A percentile compares a stretch with the other conserved stretches of the same genome.
These are phyloP conservation scores for Plectus sambesii DNA, from an alignment of 1,140 invertebrate species.

Conservation along the genomic window DNA sequence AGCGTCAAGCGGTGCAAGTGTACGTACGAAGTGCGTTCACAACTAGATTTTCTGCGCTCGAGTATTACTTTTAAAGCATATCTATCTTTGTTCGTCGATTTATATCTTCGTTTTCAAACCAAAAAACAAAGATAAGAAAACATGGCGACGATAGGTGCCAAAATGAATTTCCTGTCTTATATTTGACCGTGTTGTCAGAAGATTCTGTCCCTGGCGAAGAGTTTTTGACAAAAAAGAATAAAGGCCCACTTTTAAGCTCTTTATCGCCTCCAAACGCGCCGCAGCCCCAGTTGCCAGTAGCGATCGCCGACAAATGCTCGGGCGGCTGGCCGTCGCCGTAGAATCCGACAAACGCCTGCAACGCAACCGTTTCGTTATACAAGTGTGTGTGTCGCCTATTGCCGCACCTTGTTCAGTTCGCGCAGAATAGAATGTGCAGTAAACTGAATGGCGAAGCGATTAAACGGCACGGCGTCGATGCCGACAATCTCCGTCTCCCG, in stretches of 20 bases:
- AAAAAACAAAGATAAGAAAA: no score
- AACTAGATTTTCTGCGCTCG: no score
- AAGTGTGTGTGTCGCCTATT: neutral
- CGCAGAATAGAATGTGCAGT: conserved; percentile 48
- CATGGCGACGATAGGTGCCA: no score
- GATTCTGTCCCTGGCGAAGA: no score
- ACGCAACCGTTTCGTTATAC: conserved; percentile 6
- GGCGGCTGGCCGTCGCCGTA: conserved; percentile 16
- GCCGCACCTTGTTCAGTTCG: conserved; percentile 67
- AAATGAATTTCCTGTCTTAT: no score
- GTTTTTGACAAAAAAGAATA: conserved; percentile 13
- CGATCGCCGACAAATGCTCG: conserved; percentile 54
- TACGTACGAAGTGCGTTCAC: no score
- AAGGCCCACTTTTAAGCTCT: conserved; percentile 59
- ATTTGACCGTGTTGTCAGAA: no score
- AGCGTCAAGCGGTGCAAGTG: no score
- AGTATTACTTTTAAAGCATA: no score
- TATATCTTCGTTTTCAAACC: no score
- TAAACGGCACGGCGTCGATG: conserved; percentile 72
- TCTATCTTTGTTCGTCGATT: no score
- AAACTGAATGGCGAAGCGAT: conserved; percentile 45
- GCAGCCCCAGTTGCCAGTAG: conserved; percentile 97
- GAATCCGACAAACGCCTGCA: conserved; percentile 69
- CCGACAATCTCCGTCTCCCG: conserved; percentile 67
- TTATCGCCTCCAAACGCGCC: conserved; percentile 80